Percentiles rank a stretch among this genome's conserved stretches.
phyloP scores from a whole-genome alignment of 2,797 vertebrate genomes.

The Takifugu rubripes region DNA sequence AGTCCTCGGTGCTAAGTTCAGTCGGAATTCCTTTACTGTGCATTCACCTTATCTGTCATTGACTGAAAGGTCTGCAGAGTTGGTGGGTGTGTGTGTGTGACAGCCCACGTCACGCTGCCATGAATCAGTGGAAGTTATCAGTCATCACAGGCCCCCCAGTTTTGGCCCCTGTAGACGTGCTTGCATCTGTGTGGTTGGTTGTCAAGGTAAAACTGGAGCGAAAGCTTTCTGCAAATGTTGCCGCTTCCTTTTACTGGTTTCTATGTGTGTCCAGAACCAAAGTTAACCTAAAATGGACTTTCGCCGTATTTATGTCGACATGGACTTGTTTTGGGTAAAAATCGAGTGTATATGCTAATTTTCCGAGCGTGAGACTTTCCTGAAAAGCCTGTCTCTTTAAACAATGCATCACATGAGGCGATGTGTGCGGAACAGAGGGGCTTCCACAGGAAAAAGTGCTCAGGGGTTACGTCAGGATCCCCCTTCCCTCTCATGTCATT shows the following conservation, averaged over 20 bases:
- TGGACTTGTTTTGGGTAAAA: not conserved
- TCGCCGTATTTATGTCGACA: not conserved
- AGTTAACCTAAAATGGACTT: too few species aligned
- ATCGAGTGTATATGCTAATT: not conserved
- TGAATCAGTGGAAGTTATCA: conserved; percentile 51
- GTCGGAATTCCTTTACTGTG: not conserved
- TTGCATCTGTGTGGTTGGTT: conserved; percentile 1
- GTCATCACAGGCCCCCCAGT: conserved; percentile 18
- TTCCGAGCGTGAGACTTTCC: conserved; percentile 10
- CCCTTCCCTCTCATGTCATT: conserved; percentile 59
- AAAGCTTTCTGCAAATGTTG: conserved; percentile 22
- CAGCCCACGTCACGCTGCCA: not conserved
- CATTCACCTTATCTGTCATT: not conserved
- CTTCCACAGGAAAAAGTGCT: conserved; percentile 56
- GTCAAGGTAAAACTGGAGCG: conserved; percentile 37
- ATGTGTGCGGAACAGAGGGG: conserved; percentile 18
- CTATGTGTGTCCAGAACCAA: too few species aligned
- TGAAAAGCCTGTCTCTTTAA: conserved; percentile 35
- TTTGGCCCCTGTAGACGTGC: not conserved
- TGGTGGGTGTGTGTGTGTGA: too few species aligned
- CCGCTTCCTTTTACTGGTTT: conserved; percentile 27
- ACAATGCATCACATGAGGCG: conserved; percentile 23
- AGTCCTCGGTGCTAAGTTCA: conserved; percentile 45
- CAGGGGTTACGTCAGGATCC: conserved; percentile 48
- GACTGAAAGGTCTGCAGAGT: not conserved